Base-by-base conservation (phyloP, 1,140 invertebrate species). In the Adoxophyes honmai region DNA sequence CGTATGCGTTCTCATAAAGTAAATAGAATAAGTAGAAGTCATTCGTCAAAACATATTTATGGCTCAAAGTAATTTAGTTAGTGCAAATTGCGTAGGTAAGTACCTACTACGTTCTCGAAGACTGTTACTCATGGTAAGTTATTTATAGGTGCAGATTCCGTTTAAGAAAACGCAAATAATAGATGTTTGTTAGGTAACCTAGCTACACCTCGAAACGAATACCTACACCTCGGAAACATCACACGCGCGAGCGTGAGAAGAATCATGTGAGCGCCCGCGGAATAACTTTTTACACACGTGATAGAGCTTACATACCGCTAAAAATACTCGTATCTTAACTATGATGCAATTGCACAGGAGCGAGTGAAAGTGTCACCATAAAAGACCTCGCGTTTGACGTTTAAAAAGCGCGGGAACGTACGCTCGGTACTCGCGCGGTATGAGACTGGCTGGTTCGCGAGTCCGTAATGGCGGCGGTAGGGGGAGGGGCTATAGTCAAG, bases 331-430 rank as follows among this genome's bases (percentile, higher is more conserved):
- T 48, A 48, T 28, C 21, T 28, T 6, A 28, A 28, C 21, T 48
- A 18, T 48, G 42, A 48, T 48, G 42, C 42, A 48, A 48, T 48
- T 48, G 42, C 21, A 48, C 42, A 48, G 42, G 42, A 33, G 42
- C n/a, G 4, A 48, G 42, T 48, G 42, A 48, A 48, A 48, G 42
- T 48, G 14, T 18, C 18, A 48, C 18, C 21, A 48, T 48, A 48
- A 48, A 48, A 10, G 11, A 48, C 42, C 18, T 33, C 42, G 42
- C 21, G 18, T 10, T 28, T 18, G 38, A 39, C 14, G 38, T 21
- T 10, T 18, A 16, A 16, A 10, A 52, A 52, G 8, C 48, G 48
- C 48, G 33, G 48, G 48, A 52, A 52, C 48, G 48, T 52, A 34
- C 48, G 48, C 11, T 52, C 28, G 7, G 11, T 7, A n/a, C 48